Evolutionary conservation across 2,797 vertebrate species (phyloP).

Genomic region (Gymnoscopelus microlampas): DNA sequence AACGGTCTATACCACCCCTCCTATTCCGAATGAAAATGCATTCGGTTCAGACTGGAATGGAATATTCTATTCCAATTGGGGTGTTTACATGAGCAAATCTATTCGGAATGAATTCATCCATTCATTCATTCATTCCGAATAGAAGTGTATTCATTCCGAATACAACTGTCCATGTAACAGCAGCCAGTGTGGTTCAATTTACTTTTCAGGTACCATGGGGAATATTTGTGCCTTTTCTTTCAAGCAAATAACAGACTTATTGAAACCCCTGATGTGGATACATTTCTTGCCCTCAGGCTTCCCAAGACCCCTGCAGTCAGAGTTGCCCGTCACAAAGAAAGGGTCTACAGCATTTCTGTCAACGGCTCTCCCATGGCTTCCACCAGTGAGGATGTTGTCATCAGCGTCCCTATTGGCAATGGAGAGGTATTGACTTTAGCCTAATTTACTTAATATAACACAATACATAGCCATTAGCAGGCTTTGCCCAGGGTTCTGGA

Average conservation of each 20-base stretch:
- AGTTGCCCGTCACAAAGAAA: conserved; percentile 80
- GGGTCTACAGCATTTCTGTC: conserved; percentile 84
- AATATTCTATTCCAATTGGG: no score
- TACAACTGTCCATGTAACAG: no score
- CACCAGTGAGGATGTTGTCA: conserved; percentile 72
- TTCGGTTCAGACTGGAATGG: no score
- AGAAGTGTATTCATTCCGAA: no score
- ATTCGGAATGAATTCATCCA: no score
- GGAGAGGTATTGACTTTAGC: conserved; percentile 73
- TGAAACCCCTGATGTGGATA: background rate
- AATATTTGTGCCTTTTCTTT: background rate
- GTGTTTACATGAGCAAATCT: no score
- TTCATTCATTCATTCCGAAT: no score
- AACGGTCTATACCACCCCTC: no score
- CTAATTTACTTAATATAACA: no score
- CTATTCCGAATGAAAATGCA: no score
- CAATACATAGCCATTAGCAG: conserved; percentile 7
- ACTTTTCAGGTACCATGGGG: background rate
- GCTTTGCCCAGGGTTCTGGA: background rate
- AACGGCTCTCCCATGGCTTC: conserved; percentile 81
- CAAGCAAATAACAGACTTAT: background rate
- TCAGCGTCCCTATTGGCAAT: conserved; percentile 81
- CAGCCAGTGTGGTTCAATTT: background rate
- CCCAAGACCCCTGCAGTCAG: conserved; percentile 81
- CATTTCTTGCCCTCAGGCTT: conserved; percentile 65